A percentile compares a stretch with the other conserved stretches of the same genome.
Evolutionary conservation across 2,888 invertebrate genomes (phyloP).

Genomic region (Theodoxus fluviatilis): DNA sequence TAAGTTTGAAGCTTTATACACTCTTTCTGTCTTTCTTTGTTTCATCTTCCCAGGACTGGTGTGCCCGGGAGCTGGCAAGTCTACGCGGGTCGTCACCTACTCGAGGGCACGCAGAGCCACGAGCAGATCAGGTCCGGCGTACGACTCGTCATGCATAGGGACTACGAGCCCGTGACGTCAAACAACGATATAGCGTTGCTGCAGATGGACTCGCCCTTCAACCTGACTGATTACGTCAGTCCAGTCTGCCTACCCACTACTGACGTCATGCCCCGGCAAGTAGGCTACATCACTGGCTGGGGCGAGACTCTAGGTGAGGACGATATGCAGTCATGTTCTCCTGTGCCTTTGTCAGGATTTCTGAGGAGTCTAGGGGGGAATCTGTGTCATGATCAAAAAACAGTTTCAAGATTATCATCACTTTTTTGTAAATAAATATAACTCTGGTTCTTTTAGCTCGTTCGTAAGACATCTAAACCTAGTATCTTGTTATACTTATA

Average conservation of each 20-base stretch:
- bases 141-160: constrained; percentile 38
- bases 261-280: constrained; percentile 29
- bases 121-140: constrained; percentile 33
- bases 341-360: background rate
- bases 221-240: constrained; percentile 37
- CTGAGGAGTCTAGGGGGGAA: background rate
- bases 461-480: no score
- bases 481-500: no score
- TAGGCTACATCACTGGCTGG: constrained; percentile 50
- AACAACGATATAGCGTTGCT: constrained; percentile 51
- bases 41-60: constrained; percentile 24
- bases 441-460: no score
- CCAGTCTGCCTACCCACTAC: constrained; percentile 42
- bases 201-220: constrained; percentile 40
- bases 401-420: no score
- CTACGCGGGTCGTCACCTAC: constrained; percentile 38
- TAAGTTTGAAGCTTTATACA: background rate
- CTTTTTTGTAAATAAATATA: no score
- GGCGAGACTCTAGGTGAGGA: constrained; percentile 43
- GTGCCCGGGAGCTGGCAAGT: constrained; percentile 37
- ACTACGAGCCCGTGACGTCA: constrained; percentile 39
- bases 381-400: background rate
- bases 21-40: background rate
- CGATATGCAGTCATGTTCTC: background rate
- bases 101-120: constrained; percentile 32